Percentiles rank a stretch among this genome's conserved stretches.
Conservation (phyloP, 2,113 vertebrate species). For the Onychorhynchus coronatus region DNA sequence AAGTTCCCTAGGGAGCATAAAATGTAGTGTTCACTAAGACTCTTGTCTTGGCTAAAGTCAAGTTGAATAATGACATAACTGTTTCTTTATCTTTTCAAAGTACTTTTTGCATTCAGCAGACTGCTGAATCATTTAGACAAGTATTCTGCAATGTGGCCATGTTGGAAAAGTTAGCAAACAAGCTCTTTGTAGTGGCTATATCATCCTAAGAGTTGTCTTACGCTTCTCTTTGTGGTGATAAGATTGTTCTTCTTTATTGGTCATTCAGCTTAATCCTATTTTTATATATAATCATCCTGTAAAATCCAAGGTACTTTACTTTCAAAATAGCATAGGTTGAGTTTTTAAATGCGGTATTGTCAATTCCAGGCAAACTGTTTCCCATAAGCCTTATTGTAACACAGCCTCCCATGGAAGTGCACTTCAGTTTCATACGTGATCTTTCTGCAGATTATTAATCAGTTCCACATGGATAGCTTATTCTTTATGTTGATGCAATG, state of each 20-base stretch:
- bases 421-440: background rate
- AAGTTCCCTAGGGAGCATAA: slow-evolving; percentile 34
- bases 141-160: background rate
- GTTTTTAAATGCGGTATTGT: background rate
- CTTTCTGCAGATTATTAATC: background rate
- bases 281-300: background rate
- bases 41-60: slow-evolving; percentile 4
- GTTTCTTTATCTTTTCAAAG: background rate
- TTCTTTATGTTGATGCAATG: background rate
- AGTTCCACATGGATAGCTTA: background rate
- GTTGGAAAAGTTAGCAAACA: background rate
- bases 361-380: background rate
- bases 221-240: background rate
- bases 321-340: background rate
- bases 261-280: background rate
- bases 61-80: slow-evolving; percentile 19
- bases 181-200: background rate
- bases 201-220: background rate
- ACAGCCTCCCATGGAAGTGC: background rate
- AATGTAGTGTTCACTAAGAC: slow-evolving; percentile 18
- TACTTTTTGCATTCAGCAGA: background rate
- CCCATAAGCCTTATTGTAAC: background rate
- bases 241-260: background rate
- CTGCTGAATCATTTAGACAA: background rate
- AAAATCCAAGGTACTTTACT: background rate